phyloP scores from a whole-genome alignment of 2,797 vertebrate genomes.

The Phyllotis vaccarum region DNA sequence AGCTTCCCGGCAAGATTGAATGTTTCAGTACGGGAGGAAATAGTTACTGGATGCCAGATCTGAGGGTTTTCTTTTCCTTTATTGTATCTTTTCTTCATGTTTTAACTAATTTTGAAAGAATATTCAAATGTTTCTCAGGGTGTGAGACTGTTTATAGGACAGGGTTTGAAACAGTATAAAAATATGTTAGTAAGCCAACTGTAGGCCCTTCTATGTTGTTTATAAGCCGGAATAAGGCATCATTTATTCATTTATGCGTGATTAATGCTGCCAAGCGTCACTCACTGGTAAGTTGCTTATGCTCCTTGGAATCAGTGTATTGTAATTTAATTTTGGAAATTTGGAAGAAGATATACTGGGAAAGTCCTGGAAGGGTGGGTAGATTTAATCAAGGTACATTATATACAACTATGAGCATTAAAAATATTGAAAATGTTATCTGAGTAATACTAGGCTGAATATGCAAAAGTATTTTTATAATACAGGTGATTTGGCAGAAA shows the following conservation, averaged over 20 bases:
- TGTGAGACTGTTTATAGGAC: not conserved
- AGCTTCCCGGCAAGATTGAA: not conserved
- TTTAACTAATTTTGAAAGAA: conserved; percentile 10
- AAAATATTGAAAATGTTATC: not conserved
- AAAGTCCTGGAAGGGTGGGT: too few species aligned
- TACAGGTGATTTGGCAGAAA: not conserved
- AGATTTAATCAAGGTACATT: not conserved
- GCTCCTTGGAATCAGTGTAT: not conserved
- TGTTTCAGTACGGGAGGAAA: not conserved
- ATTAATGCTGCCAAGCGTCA: not conserved
- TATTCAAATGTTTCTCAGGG: not conserved
- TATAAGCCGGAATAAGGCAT: not conserved
- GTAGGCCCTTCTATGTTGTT: not conserved
- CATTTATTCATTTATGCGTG: not conserved
- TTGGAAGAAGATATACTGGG: not conserved
- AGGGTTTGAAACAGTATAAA: not conserved
- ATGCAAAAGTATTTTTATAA: not conserved
- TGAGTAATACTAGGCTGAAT: not conserved
- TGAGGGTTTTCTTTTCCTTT: not conserved
- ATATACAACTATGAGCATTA: not conserved
- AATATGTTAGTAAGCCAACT: not conserved
- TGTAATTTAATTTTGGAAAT: too few species aligned
- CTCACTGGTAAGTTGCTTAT: not conserved
- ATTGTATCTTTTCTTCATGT: not conserved
- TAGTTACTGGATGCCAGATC: not conserved